phyloP scores from a whole-genome alignment of 2,113 vertebrate species.

The Pimephales promelas region DNA sequence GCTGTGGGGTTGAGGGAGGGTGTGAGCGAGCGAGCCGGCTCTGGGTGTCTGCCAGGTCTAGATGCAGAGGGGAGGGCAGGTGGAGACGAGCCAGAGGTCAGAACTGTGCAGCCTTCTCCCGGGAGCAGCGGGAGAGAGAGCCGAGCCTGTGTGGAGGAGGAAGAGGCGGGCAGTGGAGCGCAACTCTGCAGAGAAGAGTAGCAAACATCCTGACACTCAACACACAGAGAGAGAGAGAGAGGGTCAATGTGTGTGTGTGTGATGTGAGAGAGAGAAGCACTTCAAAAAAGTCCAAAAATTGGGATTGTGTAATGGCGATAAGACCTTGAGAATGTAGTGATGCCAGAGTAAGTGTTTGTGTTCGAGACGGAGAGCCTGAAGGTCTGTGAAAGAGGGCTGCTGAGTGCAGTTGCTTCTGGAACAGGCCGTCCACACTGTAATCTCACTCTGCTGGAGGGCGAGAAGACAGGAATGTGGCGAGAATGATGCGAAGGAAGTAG shows the following conservation, averaged over 20 bases:
- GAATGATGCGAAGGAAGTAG: background rate
- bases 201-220: slow-evolving; percentile 46
- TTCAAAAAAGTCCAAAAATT: slow-evolving; percentile 25
- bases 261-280: slow-evolving; percentile 16
- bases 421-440: slow-evolving; percentile 46
- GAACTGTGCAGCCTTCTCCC: slow-evolving; percentile 47
- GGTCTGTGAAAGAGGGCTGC: slow-evolving; percentile 23
- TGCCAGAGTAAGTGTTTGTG: slow-evolving; percentile 9
- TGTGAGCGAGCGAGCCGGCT: slow-evolving; percentile 60
- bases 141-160: slow-evolving; percentile 49
- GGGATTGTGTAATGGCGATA: slow-evolving; percentile 9
- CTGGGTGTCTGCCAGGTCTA: slow-evolving; percentile 56
- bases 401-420: slow-evolving; percentile 31
- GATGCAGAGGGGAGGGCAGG: slow-evolving; percentile 50
- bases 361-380: slow-evolving; percentile 1
- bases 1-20: slow-evolving; percentile 21
- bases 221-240: background rate
- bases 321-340: slow-evolving; percentile 26
- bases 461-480: slow-evolving; percentile 28
- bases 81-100: slow-evolving; percentile 52
- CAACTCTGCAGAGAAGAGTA: slow-evolving; percentile 47
- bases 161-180: slow-evolving; percentile 42
- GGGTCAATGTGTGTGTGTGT: background rate
- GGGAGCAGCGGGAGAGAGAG: slow-evolving; percentile 31
- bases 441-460: slow-evolving; percentile 43